Evolutionary conservation across 2,888 invertebrate genomes (phyloP), one percentile per base, ranked within the genome.

Genomic region (Ochlodes sylvanus): DNA sequence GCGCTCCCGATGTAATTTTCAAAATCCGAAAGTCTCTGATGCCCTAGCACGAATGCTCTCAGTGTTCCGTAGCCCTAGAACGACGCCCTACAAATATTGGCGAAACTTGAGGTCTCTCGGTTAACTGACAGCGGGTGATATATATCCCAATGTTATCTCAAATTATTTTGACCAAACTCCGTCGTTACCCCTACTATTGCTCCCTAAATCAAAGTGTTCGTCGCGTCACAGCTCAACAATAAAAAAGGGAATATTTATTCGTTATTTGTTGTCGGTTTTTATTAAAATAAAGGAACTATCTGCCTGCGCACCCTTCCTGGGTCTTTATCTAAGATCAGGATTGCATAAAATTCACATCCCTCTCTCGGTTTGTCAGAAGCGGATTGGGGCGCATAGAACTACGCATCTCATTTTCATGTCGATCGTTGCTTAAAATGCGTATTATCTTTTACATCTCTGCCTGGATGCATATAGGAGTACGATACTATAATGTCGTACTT

Each of bases 221-320:
- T 78, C 84, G 86, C 87, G 83, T 89, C 88, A 86, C 84, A 88
- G 82, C 81, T 84, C 85, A 84, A 87, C 90, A 87, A 89, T 90
- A 90, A 91, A 91, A 89, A 78, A 85, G 81, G 83, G 89, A 87
- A 90, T 90, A 90, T 89, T 89, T 90, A 92, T 92, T 88, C 86
- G 88, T 92, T 92, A 93, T 93, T 93, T 93, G 92, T 90, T 90
- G 89, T 91, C 87, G 88, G 88, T 89, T 91, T 86, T 89, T 86
- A 92, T 93, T 92, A 92, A 91, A 93, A 91, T 92, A 91, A 90
- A 90, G 82, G 88, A 82, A 78, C 86, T 90, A 90, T 90, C 90
- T 90, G 85, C 86, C 80, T 88, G 86, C 83, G 82, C 89, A 88
- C 91, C 93, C 90, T 88, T 77, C 80, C 78, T 77, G 72, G 71